A percentile compares a stretch with the other conserved stretches of the same genome.
phyloP scores from a whole-genome alignment of 2,113 vertebrate genomes.

The Arothron firmamentum region DNA sequence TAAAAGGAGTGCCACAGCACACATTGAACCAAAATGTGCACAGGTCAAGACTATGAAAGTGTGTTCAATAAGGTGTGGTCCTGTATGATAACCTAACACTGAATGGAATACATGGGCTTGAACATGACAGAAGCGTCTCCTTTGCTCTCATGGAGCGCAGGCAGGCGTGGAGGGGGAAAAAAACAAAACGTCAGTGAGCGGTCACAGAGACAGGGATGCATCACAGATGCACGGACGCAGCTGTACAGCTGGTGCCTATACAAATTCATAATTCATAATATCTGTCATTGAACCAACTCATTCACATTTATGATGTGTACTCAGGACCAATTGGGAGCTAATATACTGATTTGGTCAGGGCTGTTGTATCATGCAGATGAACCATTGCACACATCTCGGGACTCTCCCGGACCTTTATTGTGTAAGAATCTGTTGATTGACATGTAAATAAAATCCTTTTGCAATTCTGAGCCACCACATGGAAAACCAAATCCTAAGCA shows the following conservation, averaged over 20 bases:
- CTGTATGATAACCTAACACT: conserved; percentile 39
- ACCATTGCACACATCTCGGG: conserved; percentile 13
- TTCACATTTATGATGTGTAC: conserved; percentile 15
- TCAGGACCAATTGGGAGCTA: neutral
- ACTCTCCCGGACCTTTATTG: conserved; percentile 37
- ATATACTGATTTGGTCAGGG: conserved; percentile 20
- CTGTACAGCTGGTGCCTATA: conserved; percentile 21
- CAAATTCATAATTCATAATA: conserved; percentile 36
- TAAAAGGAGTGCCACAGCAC: neutral
- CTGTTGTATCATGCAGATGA: conserved; percentile 37
- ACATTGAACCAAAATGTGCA: conserved; percentile 5
- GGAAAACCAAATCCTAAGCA: conserved; percentile 10
- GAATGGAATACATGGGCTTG: conserved; percentile 43
- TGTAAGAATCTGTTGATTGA: conserved; percentile 42
- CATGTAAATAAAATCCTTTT: conserved; percentile 45
- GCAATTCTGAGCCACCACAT: too few species aligned
- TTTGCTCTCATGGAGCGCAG: conserved; percentile 3
- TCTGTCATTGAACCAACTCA: conserved; percentile 27
- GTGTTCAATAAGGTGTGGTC: conserved; percentile 40
- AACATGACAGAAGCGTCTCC: conserved; percentile 25
- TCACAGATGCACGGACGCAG: conserved; percentile 2
- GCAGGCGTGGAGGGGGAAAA: neutral
- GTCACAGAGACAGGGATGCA: neutral
- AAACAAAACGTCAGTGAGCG: neutral
- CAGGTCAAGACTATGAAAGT: conserved; percentile 33